Evolutionary conservation across 2,113 vertebrate species (phyloP).

Genomic region (Theristicus caerulescens): DNA sequence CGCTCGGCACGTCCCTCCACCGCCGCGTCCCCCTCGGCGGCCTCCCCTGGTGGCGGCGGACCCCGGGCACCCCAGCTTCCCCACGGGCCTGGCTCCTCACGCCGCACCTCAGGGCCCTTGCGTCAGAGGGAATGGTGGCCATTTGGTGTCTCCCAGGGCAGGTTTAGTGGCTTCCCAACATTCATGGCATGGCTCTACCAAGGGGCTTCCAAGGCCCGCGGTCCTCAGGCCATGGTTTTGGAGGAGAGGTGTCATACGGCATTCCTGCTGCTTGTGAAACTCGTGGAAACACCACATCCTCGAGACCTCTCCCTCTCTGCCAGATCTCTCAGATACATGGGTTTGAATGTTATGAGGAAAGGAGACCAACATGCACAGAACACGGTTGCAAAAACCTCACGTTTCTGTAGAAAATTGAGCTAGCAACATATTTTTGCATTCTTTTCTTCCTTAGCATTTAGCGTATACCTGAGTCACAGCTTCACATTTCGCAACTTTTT

Average conservation of each 20-base stretch:
- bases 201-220: neutral
- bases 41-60: fast-evolving
- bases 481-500: neutral
- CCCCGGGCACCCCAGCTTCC: neutral
- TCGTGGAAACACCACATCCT: neutral
- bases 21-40: fast-evolving
- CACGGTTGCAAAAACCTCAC: neutral
- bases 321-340: neutral
- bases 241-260: neutral
- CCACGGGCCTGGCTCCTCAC: fast-evolving
- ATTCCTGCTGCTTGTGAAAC: neutral
- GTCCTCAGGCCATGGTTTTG: neutral
- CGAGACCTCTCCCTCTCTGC: neutral
- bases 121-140: neutral
- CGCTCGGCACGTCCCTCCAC: neutral
- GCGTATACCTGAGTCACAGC: conserved; percentile 41
- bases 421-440: neutral
- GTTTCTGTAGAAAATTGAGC: neutral
- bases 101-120: neutral
- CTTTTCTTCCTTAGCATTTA: conserved; percentile 33
- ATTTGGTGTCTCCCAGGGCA: neutral
- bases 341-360: neutral
- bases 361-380: neutral
- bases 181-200: neutral
- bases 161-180: neutral